Base-by-base conservation (phyloP, 2,113 vertebrate genomes). In the Chroicocephalus ridibundus region DNA sequence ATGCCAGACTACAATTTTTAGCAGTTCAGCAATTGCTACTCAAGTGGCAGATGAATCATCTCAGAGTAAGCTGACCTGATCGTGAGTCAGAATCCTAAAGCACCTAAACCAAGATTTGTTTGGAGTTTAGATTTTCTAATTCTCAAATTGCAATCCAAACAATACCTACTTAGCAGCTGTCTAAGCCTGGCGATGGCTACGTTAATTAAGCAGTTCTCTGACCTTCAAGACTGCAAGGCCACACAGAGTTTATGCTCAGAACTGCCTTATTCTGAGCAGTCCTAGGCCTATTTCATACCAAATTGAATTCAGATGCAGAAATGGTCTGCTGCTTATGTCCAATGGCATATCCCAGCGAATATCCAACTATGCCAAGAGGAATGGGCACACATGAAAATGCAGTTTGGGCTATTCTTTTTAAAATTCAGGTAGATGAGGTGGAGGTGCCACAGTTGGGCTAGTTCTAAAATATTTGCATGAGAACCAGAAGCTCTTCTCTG, bases 31-130 rank as follows among this genome's bases (percentile, higher is more conserved):
- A 66, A 7, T 38, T 93, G 62, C 78, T 85, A 54, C 69, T 93
- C 65, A 64, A 79, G 66, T 72, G 49, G 61, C 70, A 94, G 62
- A 36, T 96, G 96, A 94, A 54, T 97, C 94, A 90, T 93, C 36
- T 32, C 22, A 17, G 75, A 86, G 58, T 57, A 87, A 96, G 31
- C 11, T 92, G 90, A 95, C 90, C 20, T 2, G 40, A 68, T 90
- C 70, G n/a, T 97, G 93, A 95, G 62, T 95, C 93, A 94, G 87
- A 94, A 93, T 94, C 70, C 36, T 85, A 77, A 85, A 55, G 54
- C 46, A 70, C 68, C 69, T 62, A 54, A 89, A 68, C 13, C 14
- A 75, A 76, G 20, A 70, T 87, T 82, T 95, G 31, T 85, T 82
- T 21, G 3, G 57, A 88, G 61, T 49, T 52, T 80, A 65, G 54